These are phyloP conservation scores for Unio pictorum DNA, from an alignment of 2,888 invertebrate species.

Conservation along the genomic window DNA sequence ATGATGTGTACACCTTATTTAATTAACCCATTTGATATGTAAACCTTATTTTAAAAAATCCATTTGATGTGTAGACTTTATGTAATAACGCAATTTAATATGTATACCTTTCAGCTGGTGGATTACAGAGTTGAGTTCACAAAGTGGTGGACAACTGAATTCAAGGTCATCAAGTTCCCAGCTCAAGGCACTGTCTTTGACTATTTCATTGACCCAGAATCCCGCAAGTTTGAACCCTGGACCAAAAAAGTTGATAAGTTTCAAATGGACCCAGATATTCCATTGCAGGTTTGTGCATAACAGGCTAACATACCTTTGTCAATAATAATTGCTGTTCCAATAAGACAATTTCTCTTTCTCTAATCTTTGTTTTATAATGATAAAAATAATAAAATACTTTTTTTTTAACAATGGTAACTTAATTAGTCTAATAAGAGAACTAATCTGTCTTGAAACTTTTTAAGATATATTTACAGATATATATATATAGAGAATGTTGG, in stretches of 20 bases:
- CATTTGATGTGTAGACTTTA: no score
- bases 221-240: constrained; percentile 92
- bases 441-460: no score
- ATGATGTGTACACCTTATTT: no score
- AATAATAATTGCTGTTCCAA: neutral
- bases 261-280: constrained; percentile 91
- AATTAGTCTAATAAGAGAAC: no score
- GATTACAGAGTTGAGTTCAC: constrained; percentile 96
- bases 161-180: constrained; percentile 94
- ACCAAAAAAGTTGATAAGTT: constrained; percentile 90
- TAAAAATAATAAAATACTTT: no score
- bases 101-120: constrained; percentile 75
- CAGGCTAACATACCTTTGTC: neutral
- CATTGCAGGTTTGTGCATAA: constrained; percentile 81
- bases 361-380: no score
- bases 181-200: constrained; percentile 93
- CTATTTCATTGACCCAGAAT: constrained; percentile 91
- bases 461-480: no score
- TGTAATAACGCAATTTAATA: no score
- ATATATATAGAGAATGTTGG: no score
- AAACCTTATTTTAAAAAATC: constrained; percentile 10
- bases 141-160: constrained; percentile 98
- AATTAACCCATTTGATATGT: no score
- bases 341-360: no score
- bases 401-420: no score